Base-by-base conservation (phyloP, 2,797 vertebrate genomes). In the Tapera naevia region DNA sequence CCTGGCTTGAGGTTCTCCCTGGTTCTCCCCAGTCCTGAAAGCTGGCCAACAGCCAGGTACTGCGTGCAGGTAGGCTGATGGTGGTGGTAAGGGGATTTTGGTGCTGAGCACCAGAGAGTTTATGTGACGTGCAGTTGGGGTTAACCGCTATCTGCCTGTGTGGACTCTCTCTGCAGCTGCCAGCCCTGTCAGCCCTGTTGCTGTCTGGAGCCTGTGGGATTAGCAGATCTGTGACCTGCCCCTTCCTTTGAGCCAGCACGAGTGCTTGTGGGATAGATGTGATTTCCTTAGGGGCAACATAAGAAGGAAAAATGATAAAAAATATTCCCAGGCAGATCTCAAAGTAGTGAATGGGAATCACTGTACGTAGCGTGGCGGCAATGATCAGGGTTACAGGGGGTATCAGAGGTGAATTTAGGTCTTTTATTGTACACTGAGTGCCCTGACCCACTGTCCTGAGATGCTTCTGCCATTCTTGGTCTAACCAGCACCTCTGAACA, bases 131-230 rank as follows among this genome's bases (percentile, higher is more conserved):
- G 53, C 0, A 2, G 10, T 54, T 60, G 30, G 46, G 17, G 32
- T 32, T 65, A 64, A 28, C 17, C 41, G 13, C 8, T 17, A 14
- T 51, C 22, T 32, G 22, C 33, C 51, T 17, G 9, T 7, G 17
- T 13, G 37, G 23, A 6, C 22, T 13, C 9, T 4, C 33, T 27
- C 39, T 43, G 0, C 0, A 5, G 35, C 27, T 35, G 30, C 19
- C 28, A 16, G 21, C 22, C 6, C 2, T 46, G 2, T n/a, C 0
- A 0, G 21, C 22, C 6, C 2, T 46, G 2, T n/a, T 0, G 0
- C 17, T 53, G 41, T n/a, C 37, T 32, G 37, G 50, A 30, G 50
- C 1, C 2, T 69, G 19, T 0, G 2, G n/a, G 61, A 19, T 48
- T 19, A 35, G 50, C 16, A 17, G n/a, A 8, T 51, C 62, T 22